Percentiles rank a stretch among this genome's conserved stretches.
These are phyloP conservation scores for Cyprinodon brontotheroides DNA, from an alignment of 2,113 vertebrate species.

Conservation along the genomic window DNA sequence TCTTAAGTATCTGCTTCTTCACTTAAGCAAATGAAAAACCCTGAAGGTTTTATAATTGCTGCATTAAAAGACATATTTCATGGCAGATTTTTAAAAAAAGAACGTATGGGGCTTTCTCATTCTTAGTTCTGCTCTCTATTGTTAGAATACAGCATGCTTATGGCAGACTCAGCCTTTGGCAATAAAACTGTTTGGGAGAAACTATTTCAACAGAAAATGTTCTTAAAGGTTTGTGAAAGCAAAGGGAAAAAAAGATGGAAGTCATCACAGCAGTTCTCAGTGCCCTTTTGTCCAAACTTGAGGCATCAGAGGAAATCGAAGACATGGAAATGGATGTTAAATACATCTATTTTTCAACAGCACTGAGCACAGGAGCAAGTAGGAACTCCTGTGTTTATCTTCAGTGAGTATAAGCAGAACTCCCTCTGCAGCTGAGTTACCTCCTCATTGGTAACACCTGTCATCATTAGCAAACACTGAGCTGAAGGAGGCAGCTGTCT, in stretches of 20 bases:
- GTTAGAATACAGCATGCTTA: not conserved
- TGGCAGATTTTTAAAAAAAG: not conserved
- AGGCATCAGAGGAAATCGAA: not conserved
- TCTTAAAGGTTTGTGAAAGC: not conserved
- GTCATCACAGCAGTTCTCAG: not conserved
- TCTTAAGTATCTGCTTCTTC: not conserved
- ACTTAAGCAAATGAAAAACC: not conserved
- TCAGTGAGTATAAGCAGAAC: not conserved
- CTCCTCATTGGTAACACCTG: not conserved
- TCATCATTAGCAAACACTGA: not conserved
- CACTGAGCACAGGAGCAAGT: not conserved
- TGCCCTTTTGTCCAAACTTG: not conserved
- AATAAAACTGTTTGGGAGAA: not conserved
- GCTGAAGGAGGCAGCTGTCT: not conserved
- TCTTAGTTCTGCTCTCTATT: not conserved
- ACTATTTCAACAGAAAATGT: not conserved
- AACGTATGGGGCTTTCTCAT: not conserved
- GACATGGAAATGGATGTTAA: not conserved
- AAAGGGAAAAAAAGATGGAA: not conserved
- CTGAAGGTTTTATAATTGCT: not conserved
- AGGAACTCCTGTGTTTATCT: not conserved
- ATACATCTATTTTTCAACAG: not conserved
- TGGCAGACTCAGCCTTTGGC: not conserved
- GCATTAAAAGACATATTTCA: not conserved
- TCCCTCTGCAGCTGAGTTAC: not conserved